Evolutionary conservation across 2,113 vertebrate species (phyloP).

Genomic region (Gambusia holbrooki): DNA sequence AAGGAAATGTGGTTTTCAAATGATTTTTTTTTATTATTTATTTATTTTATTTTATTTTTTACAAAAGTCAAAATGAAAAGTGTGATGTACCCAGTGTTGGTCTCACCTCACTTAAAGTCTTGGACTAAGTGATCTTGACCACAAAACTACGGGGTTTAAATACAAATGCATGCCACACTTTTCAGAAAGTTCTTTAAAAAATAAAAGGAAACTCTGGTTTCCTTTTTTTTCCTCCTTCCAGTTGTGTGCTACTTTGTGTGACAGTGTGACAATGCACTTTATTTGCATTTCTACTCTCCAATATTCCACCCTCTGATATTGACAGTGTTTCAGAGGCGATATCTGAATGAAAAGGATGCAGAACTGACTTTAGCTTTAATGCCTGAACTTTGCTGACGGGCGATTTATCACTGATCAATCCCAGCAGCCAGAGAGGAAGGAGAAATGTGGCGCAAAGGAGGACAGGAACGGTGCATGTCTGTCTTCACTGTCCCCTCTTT

Average conservation of each 20-base stretch:
- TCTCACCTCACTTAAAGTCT: too few species aligned
- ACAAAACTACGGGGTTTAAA: background rate
- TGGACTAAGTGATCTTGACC: background rate
- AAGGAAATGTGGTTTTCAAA: background rate
- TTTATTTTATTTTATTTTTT: too few species aligned
- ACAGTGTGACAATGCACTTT: background rate
- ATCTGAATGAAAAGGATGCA: conserved; percentile 42
- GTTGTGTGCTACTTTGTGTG: background rate
- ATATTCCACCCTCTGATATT: background rate
- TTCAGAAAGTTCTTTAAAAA: background rate
- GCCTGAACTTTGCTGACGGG: conserved; percentile 50
- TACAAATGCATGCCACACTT: background rate
- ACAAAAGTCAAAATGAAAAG: background rate
- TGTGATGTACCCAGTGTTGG: background rate
- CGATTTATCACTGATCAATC: conserved; percentile 52
- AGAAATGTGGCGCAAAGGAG: conserved; percentile 51
- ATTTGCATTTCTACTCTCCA: conserved; percentile 5
- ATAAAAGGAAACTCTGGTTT: background rate
- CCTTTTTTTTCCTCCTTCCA: background rate
- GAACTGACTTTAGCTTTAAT: conserved; percentile 33
- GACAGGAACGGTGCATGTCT: conserved; percentile 41
- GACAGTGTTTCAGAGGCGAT: conserved; percentile 18
- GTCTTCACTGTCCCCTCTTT: conserved; percentile 16
- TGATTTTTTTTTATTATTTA: background rate
- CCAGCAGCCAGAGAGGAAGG: conserved; percentile 35